Evolutionary conservation across 2,888 invertebrate species (phyloP).

Genomic region (Odiellus spinosus): DNA sequence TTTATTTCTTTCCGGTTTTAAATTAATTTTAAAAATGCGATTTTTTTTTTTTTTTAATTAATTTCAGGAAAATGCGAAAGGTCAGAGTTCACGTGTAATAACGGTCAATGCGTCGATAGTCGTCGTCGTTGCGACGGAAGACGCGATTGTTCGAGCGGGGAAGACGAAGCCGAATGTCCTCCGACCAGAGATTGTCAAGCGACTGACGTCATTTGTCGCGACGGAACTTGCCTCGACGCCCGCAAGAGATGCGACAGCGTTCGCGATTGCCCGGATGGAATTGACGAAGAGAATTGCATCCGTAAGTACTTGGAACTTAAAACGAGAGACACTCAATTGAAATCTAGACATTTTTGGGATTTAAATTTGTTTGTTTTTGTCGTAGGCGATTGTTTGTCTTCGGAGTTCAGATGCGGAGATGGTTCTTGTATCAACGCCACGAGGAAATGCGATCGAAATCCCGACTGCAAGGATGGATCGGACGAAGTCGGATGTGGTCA

Average conservation of each 20-base stretch:
- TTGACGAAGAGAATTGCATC: conserved; percentile 18
- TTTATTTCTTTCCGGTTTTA: background rate
- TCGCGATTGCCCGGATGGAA: conserved; percentile 16
- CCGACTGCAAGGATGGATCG: conserved; percentile 44
- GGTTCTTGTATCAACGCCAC: conserved; percentile 41
- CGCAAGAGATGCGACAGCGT: conserved; percentile 18
- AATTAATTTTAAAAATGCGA: background rate
- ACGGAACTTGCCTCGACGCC: conserved; percentile 24
- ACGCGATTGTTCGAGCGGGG: conserved; percentile 43
- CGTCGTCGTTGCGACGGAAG: conserved; percentile 40
- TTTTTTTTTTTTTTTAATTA: conserved; percentile 20
- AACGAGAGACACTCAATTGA: no score
- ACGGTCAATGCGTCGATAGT: conserved; percentile 43
- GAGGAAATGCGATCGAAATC: conserved; percentile 40
- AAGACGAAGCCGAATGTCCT: conserved; percentile 37
- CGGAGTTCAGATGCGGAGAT: conserved; percentile 39
- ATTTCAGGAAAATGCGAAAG: conserved; percentile 2
- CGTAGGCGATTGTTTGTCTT: conserved; percentile 22
- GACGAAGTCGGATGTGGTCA: conserved; percentile 36
- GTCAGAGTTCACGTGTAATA: conserved; percentile 38
- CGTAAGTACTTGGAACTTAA: no score
- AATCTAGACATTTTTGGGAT: no score
- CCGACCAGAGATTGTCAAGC: conserved; percentile 15
- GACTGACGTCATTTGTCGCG: conserved; percentile 19
- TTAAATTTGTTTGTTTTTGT: no score